Evolutionary conservation across 2,888 invertebrate genomes (phyloP).

Genomic region (Cheilosia impressa): DNA sequence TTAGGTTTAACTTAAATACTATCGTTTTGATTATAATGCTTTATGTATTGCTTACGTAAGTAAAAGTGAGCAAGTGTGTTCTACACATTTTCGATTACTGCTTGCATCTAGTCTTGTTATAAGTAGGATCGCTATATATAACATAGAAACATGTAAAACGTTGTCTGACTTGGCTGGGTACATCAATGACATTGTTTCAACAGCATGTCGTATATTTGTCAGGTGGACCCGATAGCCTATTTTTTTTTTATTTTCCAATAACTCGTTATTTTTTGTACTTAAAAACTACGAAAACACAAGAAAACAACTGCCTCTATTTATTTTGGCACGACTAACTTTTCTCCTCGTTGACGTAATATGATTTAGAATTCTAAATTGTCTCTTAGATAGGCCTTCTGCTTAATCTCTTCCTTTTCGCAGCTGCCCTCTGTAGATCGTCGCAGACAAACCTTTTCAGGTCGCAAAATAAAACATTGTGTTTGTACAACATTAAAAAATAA

Average conservation of each 20-base stretch:
- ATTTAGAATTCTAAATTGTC: slow-evolving; percentile 86
- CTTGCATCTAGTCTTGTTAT: slow-evolving; percentile 23
- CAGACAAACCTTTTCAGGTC: slow-evolving; percentile 90
- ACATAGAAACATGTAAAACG: slow-evolving; percentile 17
- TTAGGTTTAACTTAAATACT: slow-evolving; percentile 60
- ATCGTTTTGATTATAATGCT: slow-evolving; percentile 70
- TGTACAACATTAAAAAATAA: slow-evolving; percentile 98
- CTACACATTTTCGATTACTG: slow-evolving; percentile 22
- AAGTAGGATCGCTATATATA: slow-evolving; percentile 36
- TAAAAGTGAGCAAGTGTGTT: slow-evolving; percentile 20
- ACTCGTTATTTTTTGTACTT: slow-evolving; percentile 60
- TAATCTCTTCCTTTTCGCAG: slow-evolving; percentile 88
- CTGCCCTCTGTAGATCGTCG: slow-evolving; percentile 92
- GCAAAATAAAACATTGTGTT: slow-evolving; percentile 95
- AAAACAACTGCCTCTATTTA: slow-evolving; percentile 28
- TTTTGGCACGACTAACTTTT: slow-evolving; percentile 49
- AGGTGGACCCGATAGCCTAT: slow-evolving; percentile 29
- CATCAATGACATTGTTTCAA: slow-evolving; percentile 13
- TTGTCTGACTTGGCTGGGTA: slow-evolving; percentile 22
- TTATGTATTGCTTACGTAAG: slow-evolving; percentile 53
- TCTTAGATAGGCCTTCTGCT: slow-evolving; percentile 89
- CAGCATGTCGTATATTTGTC: background rate
- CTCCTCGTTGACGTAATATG: background rate
- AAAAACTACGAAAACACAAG: slow-evolving; percentile 46
- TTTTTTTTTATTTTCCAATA: slow-evolving; percentile 15